These are phyloP conservation scores for Liolophura sinensis DNA, from an alignment of 1,140 invertebrate species.

Conservation along the genomic window DNA sequence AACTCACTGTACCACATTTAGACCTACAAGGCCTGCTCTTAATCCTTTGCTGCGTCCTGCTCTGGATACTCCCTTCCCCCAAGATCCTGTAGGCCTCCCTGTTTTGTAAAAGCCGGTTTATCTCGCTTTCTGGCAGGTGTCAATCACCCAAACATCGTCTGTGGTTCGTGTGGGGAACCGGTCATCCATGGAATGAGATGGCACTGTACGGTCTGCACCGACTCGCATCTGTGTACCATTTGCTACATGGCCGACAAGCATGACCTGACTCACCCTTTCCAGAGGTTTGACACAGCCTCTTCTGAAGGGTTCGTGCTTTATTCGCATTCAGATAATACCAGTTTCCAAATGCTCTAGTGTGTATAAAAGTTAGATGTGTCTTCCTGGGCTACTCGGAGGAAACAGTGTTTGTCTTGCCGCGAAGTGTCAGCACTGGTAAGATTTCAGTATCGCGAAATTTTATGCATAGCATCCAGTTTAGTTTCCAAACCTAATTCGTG, in stretches of 20 bases:
- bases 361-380: too few species aligned
- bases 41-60: neutral
- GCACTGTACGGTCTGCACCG: conserved; percentile 20
- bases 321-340: too few species aligned
- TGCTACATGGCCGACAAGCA: conserved; percentile 32
- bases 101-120: neutral
- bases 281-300: conserved; percentile 16
- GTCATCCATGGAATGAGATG: conserved; percentile 27
- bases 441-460: too few species aligned
- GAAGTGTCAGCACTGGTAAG: too few species aligned
- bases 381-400: too few species aligned
- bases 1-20: too few species aligned
- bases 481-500: too few species aligned
- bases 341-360: too few species aligned
- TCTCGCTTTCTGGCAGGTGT: conserved; percentile 19
- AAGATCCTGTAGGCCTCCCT: conserved; percentile 6
- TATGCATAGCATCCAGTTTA: too few species aligned
- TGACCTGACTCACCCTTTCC: conserved; percentile 24
- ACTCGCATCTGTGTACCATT: conserved; percentile 22
- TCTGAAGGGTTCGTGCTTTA: conserved; percentile 20
- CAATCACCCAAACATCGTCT: conserved; percentile 15
- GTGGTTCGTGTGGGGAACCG: conserved; percentile 19
- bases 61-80: conserved; percentile 7
- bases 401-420: too few species aligned
- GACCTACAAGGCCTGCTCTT: neutral